Percentiles rank a stretch among this genome's conserved stretches.
These are phyloP conservation scores for Aphidoletes aphidimyza DNA, from an alignment of 2,888 invertebrate genomes.

Conservation along the genomic window DNA sequence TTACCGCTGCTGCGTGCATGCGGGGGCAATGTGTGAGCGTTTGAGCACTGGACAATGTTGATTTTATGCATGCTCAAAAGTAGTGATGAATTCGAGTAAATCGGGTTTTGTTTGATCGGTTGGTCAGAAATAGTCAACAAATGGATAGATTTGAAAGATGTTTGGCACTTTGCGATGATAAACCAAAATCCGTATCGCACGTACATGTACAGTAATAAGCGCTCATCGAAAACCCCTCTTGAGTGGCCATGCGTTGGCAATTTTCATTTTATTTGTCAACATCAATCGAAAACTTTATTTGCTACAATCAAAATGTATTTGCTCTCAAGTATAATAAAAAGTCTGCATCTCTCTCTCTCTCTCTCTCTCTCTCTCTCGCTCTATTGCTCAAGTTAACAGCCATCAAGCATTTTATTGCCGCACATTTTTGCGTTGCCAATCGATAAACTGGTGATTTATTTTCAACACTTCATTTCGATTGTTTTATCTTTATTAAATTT, in stretches of 20 bases:
- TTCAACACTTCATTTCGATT: slow-evolving; percentile 47
- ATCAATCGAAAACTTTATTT: slow-evolving; percentile 31
- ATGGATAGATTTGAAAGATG: not conserved
- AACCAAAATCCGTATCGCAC: not conserved
- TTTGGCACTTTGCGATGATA: not conserved
- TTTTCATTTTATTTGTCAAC: slow-evolving; percentile 35
- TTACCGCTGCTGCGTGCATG: not conserved
- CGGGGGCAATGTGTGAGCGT: too few relatives aligned
- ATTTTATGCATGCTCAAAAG: not conserved
- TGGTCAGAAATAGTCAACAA: slow-evolving; percentile 16
- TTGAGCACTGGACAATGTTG: not conserved
- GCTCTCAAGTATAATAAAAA: not conserved
- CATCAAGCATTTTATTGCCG: not conserved
- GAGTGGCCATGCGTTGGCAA: slow-evolving; percentile 44
- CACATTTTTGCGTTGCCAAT: slow-evolving; percentile 21
- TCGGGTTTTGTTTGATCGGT: slow-evolving; percentile 21
- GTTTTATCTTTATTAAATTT: slow-evolving; percentile 38
- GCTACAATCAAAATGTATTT: slow-evolving; percentile 37
- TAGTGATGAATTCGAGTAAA: slow-evolving; percentile 26
- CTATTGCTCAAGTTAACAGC: not conserved
- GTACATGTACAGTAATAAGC: not conserved
- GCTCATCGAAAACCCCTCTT: not conserved
- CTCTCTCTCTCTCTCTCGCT: too few relatives aligned
- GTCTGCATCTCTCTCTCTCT: too few relatives aligned
- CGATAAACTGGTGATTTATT: not conserved